These are phyloP conservation scores for Atlantisia rogersi DNA, from an alignment of 2,113 vertebrate genomes.

Conservation along the genomic window DNA sequence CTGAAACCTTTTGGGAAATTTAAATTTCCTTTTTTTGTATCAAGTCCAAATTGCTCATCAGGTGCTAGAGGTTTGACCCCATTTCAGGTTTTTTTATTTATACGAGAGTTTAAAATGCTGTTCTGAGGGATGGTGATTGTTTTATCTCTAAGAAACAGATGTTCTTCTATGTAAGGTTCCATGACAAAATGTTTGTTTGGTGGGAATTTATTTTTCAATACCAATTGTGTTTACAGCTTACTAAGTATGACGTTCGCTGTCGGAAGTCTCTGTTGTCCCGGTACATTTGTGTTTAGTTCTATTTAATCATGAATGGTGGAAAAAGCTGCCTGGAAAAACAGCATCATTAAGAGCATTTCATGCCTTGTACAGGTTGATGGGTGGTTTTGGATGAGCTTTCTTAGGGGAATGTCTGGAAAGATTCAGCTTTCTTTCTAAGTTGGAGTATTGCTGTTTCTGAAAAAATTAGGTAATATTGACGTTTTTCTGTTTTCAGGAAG, in stretches of 20 bases:
- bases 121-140: background rate
- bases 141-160: background rate
- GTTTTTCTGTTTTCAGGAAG: background rate
- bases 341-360: background rate
- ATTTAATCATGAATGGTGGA: background rate
- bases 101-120: background rate
- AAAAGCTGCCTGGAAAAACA: background rate
- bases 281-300: background rate
- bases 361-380: background rate
- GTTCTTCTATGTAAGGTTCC: background rate
- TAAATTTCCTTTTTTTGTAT: background rate
- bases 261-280: background rate
- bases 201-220: background rate
- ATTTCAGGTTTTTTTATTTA: background rate
- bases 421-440: background rate
- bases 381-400: background rate
- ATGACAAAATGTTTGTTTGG: background rate
- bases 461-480: background rate
- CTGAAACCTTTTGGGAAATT: background rate
- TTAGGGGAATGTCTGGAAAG: background rate
- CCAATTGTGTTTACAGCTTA: background rate
- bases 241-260: background rate
- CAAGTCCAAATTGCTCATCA: background rate
- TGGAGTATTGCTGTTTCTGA: background rate
- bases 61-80: background rate